phyloP scores from a whole-genome alignment of 30 jellyfish, hydroid and myxozoan genomes.

The Haliclystus octoradiatus region DNA sequence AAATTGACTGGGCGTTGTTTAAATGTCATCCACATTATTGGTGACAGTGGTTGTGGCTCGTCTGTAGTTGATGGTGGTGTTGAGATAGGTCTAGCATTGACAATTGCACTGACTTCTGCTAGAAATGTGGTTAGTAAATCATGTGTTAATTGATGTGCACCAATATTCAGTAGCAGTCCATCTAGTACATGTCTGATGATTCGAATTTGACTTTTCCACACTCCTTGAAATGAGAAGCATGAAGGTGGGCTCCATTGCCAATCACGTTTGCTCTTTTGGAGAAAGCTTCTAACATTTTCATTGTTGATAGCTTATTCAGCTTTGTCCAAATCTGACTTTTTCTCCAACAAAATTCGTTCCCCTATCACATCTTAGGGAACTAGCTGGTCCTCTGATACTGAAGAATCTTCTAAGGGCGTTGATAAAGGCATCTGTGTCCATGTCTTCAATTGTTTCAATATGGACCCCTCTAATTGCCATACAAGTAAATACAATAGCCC shows the following conservation, averaged over 20 bases:
- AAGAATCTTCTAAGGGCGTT: conserved; percentile 28
- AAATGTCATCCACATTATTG: conserved; percentile 12
- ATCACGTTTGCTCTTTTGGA: neutral
- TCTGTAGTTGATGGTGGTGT: neutral
- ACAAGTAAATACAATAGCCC: conserved; percentile 22
- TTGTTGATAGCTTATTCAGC: neutral
- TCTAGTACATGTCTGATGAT: neutral
- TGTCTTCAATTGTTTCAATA: conserved; percentile 15
- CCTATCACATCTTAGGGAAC: conserved; percentile 17
- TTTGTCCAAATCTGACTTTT: conserved; percentile 16
- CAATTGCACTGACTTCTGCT: neutral
- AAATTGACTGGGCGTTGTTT: conserved; percentile 15
- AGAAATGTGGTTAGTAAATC: neutral
- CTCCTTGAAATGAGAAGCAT: neutral
- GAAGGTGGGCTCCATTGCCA: neutral
- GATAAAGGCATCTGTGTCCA: conserved; percentile 22
- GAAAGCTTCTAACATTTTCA: neutral
- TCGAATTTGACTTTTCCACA: neutral
- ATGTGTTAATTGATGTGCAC: neutral
- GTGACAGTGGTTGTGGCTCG: conserved; percentile 9
- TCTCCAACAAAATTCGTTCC: conserved; percentile 38
- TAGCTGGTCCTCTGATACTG: conserved; percentile 26
- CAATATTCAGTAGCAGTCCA: neutral
- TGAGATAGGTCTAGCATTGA: neutral
- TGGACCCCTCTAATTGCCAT: conserved; percentile 39